A percentile compares a stretch with the other conserved stretches of the same genome.
These are phyloP conservation scores for Leptinotarsa texana DNA, from an alignment of 1,140 invertebrate species.

Conservation along the genomic window DNA sequence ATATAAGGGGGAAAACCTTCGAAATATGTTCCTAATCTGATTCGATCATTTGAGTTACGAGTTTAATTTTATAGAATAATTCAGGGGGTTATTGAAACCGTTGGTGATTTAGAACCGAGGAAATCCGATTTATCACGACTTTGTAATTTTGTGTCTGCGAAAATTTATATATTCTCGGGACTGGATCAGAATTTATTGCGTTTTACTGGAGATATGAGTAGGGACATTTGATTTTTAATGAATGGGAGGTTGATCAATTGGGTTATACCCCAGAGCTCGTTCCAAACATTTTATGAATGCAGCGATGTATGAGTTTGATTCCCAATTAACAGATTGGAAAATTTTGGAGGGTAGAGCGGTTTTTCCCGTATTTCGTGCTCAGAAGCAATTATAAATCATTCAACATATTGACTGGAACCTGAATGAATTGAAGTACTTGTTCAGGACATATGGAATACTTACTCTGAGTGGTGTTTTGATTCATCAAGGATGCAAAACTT, in stretches of 20 bases:
- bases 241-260: neutral
- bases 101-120: conserved; percentile 13
- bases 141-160: conserved; percentile 6
- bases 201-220: neutral
- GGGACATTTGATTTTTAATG: neutral
- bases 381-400: no score
- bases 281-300: neutral
- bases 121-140: conserved; percentile 11
- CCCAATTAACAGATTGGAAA: neutral
- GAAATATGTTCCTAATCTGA: neutral
- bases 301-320: neutral
- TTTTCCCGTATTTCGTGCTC: no score
- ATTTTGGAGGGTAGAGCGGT: no score
- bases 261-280: neutral
- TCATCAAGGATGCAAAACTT: no score
- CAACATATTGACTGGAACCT: no score
- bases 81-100: conserved; percentile 13
- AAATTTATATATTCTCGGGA: conserved; percentile 11
- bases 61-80: conserved; percentile 19
- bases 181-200: neutral
- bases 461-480: no score
- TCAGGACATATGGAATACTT: no score
- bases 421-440: no score
- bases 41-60: conserved; percentile 16
- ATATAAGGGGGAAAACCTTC: neutral